These are phyloP conservation scores for Sebastes aleutianus DNA, from an alignment of 2,797 vertebrate species.

Conservation along the genomic window DNA sequence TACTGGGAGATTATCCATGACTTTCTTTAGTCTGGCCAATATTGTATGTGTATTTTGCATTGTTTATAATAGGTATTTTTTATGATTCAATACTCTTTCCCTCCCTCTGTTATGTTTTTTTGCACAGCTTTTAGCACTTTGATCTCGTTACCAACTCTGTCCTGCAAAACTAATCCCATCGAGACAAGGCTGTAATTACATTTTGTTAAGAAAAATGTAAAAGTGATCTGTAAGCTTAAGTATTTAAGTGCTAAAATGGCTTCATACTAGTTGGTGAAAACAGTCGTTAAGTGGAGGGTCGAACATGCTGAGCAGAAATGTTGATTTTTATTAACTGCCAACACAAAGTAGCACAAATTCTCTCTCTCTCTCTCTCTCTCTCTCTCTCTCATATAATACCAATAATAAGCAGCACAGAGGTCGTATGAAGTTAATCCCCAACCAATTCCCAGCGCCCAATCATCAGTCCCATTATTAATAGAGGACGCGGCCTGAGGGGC, in stretches of 20 bases:
- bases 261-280: not conserved
- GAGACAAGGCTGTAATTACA: not conserved
- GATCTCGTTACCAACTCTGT: too few relatives aligned
- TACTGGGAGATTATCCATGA: not conserved
- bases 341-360: not conserved
- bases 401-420: constrained; percentile 18
- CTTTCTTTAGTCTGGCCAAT: too few relatives aligned
- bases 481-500: not conserved
- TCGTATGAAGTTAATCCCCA: constrained; percentile 18
- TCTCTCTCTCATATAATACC: not conserved
- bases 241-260: not conserved
- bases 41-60: not conserved
- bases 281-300: not conserved
- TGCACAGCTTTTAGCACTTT: not conserved
- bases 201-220: not conserved
- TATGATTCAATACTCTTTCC: not conserved
- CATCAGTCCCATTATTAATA: constrained; percentile 40
- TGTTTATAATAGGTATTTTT: not conserved
- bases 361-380: too few relatives aligned
- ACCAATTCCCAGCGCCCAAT: not conserved
- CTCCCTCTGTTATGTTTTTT: not conserved
- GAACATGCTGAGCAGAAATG: not conserved
- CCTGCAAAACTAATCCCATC: not conserved
- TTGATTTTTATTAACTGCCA: not conserved
- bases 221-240: not conserved